phyloP scores from a whole-genome alignment of 2,888 invertebrate species.

The Troides oblongomaculatus region DNA sequence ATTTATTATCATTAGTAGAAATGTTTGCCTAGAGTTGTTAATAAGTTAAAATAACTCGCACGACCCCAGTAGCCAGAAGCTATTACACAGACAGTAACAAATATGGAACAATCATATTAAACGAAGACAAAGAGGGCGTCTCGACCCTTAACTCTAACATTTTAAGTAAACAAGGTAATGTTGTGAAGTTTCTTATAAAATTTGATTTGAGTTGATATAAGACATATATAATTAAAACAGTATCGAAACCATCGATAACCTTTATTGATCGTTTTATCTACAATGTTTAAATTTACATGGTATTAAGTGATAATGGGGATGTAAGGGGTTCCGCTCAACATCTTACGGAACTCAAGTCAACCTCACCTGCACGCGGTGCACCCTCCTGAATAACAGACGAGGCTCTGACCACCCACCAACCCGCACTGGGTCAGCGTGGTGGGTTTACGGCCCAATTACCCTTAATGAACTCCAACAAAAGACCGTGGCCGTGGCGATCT shows the following conservation, averaged over 20 bases:
- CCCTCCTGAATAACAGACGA: too few relatives aligned
- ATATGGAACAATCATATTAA: constrained; percentile 52
- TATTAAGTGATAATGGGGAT: neutral
- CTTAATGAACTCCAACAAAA: too few relatives aligned
- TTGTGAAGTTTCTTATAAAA: neutral
- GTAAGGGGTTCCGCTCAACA: too few relatives aligned
- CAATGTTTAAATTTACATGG: neutral
- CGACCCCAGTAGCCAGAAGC: constrained; percentile 44
- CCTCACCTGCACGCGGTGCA: too few relatives aligned
- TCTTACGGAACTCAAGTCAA: too few relatives aligned
- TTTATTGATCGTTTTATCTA: neutral
- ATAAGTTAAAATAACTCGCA: constrained; percentile 41
- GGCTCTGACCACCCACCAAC: too few relatives aligned
- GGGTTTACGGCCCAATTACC: too few relatives aligned
- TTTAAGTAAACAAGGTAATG: constrained; percentile 30
- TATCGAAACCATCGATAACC: neutral
- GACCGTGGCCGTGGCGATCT: too few relatives aligned
- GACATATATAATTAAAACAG: neutral
- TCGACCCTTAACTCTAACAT: constrained; percentile 24
- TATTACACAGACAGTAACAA: constrained; percentile 57
- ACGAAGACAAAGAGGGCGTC: constrained; percentile 39
- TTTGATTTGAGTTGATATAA: neutral
- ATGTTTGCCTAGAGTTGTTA: constrained; percentile 29
- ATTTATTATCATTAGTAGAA: neutral
- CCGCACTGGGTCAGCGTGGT: too few relatives aligned